Base-by-base conservation (phyloP, 1,140 invertebrate species). In the Drosophila elegans region DNA sequence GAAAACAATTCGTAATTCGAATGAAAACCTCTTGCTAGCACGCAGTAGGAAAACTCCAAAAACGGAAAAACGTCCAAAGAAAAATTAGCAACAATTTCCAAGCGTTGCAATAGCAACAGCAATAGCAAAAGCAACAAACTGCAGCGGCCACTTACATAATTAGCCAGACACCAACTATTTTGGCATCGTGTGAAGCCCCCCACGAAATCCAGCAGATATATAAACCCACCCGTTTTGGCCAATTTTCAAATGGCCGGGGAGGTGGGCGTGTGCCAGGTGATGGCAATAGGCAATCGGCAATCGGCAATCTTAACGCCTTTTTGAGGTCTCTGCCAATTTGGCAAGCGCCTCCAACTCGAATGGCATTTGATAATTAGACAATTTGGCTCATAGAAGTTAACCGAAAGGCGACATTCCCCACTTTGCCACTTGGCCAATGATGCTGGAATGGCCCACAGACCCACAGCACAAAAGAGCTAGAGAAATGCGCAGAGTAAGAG, bases 71-170 rank as follows among this genome's bases (percentile, higher is more conserved):
- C 68, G 66, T 71, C 66, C 68, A 71, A 71, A 71, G 68, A 71
- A 55, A 71, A 76, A 80, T 80, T 71, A 76, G 66, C 64, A 83
- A 73, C 67, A 62, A 84, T 80, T 84, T 83, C 21, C 74, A 73
- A 73, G 29, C 61, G 59, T 25, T 72, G 66, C 64, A 64, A 57
- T 63, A 42, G 51, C 69, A 49, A 51, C 49, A 51, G 45, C 62
- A 41, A 38, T 9, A 59, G 41, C 52, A 21, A 45, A 27, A 56
- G n/a, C 60, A 53, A 41, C 60, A 4, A 16, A 41, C 32, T 48
- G 59, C 34, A 42, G 7, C 64, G 38, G 6, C 9, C 39, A 44
- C 51, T 83, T 83, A 83, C 81, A 78, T 75, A 83, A 84, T 85
- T 80, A 55, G 44, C 60, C 39, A 64, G 52, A 66, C 69, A 77